Evolutionary conservation across 2,113 vertebrate genomes (phyloP).

Genomic region (Dipodomys stephensi): DNA sequence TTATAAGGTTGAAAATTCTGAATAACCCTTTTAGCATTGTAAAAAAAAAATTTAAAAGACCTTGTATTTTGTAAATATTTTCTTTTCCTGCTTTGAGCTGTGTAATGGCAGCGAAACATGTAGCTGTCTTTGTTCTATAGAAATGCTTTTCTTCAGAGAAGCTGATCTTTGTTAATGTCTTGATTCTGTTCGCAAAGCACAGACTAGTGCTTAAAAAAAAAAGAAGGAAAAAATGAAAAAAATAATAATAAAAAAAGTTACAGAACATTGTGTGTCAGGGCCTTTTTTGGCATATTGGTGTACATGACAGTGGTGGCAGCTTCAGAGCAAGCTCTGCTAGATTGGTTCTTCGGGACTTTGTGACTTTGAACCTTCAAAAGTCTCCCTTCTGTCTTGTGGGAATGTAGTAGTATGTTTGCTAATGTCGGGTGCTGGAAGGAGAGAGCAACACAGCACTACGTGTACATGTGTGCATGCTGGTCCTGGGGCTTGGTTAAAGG

Average conservation of each 20-base stretch:
- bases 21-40: slow-evolving; percentile 92
- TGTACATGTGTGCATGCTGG: too few relatives aligned
- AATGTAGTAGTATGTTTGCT: background rate
- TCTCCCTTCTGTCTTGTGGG: background rate
- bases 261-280: slow-evolving; percentile 30
- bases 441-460: background rate
- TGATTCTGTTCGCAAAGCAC: slow-evolving; percentile 91
- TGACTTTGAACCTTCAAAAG: background rate
- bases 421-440: background rate
- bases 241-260: slow-evolving; percentile 85
- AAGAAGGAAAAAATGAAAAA: slow-evolving; percentile 86
- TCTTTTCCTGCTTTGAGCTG: slow-evolving; percentile 91
- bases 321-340: background rate
- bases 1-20: slow-evolving; percentile 91
- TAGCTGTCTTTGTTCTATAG: slow-evolving; percentile 91
- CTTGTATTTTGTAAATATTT: slow-evolving; percentile 94
- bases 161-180: slow-evolving; percentile 90
- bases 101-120: slow-evolving; percentile 85
- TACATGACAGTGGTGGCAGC: fast-evolving
- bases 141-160: slow-evolving; percentile 91
- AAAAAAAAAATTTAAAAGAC: slow-evolving; percentile 84
- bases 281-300: slow-evolving; percentile 24
- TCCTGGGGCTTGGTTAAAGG: too few relatives aligned
- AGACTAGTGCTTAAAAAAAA: slow-evolving; percentile 89
- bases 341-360: background rate